phyloP scores from a whole-genome alignment of 2,797 vertebrate genomes.

The Aratinga solstitialis region DNA sequence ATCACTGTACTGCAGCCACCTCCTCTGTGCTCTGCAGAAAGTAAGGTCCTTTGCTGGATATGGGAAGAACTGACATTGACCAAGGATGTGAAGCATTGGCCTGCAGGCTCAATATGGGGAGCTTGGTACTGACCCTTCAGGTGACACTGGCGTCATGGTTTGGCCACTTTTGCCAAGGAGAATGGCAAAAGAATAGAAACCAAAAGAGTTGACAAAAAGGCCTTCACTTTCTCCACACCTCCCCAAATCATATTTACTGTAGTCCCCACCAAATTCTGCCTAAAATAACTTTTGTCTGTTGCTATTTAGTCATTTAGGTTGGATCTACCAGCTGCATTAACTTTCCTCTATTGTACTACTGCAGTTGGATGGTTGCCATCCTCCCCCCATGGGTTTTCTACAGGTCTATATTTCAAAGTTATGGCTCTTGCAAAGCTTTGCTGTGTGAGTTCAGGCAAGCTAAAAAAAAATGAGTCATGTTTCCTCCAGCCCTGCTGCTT shows the following conservation, averaged over 20 bases:
- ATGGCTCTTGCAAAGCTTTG: constrained; percentile 34
- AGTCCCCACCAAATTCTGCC: background rate
- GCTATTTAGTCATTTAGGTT: background rate
- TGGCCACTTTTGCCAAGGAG: background rate
- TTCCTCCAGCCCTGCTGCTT: constrained; percentile 62
- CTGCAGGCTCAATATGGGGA: background rate
- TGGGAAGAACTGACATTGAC: background rate
- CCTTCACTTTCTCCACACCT: constrained; percentile 28
- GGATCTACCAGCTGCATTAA: constrained; percentile 2
- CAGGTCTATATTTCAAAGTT: constrained; percentile 64
- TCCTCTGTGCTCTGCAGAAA: background rate
- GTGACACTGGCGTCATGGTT: background rate
- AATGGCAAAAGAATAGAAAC: background rate
- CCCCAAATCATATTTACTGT: background rate
- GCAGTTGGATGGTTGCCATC: constrained; percentile 41
- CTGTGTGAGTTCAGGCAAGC: constrained; percentile 38
- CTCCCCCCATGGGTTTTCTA: constrained; percentile 34
- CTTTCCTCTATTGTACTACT: constrained; percentile 51
- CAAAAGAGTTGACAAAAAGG: background rate
- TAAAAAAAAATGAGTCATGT: constrained; percentile 70
- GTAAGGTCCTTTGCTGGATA: background rate
- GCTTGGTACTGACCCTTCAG: background rate
- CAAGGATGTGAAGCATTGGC: background rate
- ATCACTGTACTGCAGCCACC: background rate
- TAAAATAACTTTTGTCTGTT: constrained; percentile 47